phyloP scores from a whole-genome alignment of 53 echinoderm and acorn worm species.

The Holothuria scabra region DNA sequence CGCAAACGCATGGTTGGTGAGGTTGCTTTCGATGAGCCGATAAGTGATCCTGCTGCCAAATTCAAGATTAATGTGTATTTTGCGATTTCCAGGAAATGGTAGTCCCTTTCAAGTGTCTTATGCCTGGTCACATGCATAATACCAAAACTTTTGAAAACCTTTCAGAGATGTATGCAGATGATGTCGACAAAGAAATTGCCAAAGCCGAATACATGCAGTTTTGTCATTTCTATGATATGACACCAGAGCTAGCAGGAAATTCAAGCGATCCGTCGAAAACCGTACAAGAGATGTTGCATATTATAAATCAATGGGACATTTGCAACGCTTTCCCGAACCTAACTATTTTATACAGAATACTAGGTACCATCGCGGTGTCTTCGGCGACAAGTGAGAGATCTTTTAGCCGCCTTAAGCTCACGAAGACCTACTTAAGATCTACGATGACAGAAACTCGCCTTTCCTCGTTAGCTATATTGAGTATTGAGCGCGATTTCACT shows the following conservation, averaged over 20 bases:
- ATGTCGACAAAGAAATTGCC: conserved; percentile 9
- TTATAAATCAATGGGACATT: conserved; percentile 19
- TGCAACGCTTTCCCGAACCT: conserved; percentile 23
- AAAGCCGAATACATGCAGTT: conserved; percentile 30
- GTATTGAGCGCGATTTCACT: conserved; percentile 44
- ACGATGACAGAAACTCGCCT: conserved; percentile 44
- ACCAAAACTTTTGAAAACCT: no score
- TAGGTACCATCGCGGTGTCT: no score
- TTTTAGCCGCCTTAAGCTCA: conserved; percentile 26
- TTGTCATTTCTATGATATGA: conserved; percentile 8
- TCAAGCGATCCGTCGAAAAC: background rate
- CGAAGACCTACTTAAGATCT: conserved; percentile 35
- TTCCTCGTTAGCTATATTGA: conserved; percentile 34
- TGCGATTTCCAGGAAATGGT: no score
- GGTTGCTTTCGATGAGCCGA: background rate
- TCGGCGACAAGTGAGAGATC: conserved; percentile 44
- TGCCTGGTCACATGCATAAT: no score
- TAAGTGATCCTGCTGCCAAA: no score
- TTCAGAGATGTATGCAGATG: background rate
- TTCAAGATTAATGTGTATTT: no score
- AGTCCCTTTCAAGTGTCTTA: no score
- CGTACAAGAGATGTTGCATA: conserved; percentile 1
- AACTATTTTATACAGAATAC: conserved; percentile 7
- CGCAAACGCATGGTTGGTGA: conserved; percentile 35
- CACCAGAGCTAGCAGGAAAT: conserved; percentile 1